Base-by-base conservation (phyloP, 2,888 invertebrate species). In the Helleia helle region DNA sequence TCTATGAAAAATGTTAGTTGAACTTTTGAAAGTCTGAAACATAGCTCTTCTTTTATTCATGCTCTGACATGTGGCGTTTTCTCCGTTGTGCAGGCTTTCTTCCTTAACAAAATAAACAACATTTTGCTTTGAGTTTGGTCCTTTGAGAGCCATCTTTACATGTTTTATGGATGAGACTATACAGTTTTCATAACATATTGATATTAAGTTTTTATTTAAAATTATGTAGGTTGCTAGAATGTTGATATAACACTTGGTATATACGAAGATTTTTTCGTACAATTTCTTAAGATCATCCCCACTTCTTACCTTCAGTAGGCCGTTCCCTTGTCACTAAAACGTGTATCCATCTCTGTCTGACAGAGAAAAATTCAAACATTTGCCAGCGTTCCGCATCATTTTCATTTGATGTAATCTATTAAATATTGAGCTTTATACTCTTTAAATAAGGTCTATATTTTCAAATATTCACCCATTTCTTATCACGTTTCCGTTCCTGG, bases 31-130 rank as follows among this genome's bases (percentile, higher is more conserved):
- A 81, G 75, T 80, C 77, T 80, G 76, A 71, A 76, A 76, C 74
- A 71, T 73, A 67, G 73, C 74, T 81, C 71, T 70, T 83, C 70
- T 81, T 81, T 83, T 83, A 83, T 83, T 83, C 83, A 83, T 83
- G 71, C 55, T 65, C 75, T 73, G 75, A 81, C 81, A 83, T 83
- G 79, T 83, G 83, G 80, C 72, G 71, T 69, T 49, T 50, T 68
- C 71, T 59, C 55, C 65, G 71, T 71, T 72, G 76, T 81, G 68
- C 77, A 74, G 64, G 71, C 77, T 81, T 81, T 83, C 80, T 81
- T 79, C 62, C 59, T 57, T 73, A 83, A 81, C 80, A 76, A 81
- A 84, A 81, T 83, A 84, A 84, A 84, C 73, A 79, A 77, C 76
- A 71, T 77, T 55, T 76, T 76, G 73, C 80, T 75, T 70, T 70